phyloP scores from a whole-genome alignment of 2,113 vertebrate genomes.

The Tychaedon coryphoeus region DNA sequence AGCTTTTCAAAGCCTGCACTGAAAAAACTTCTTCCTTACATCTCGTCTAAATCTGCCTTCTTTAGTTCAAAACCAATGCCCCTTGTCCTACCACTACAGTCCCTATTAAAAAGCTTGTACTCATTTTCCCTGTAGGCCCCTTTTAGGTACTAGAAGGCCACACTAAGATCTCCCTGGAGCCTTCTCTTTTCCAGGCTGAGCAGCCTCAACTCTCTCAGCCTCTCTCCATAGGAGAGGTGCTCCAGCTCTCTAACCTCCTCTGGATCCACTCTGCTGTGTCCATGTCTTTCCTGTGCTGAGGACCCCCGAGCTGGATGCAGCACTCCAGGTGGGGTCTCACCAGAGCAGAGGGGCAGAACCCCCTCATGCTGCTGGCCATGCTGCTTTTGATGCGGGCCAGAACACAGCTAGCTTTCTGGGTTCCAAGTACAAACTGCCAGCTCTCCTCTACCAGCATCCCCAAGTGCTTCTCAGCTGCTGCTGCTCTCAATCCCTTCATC shows the following conservation, averaged over 20 bases:
- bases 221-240: neutral
- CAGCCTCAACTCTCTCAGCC: neutral
- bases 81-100: too few relatives aligned
- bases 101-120: neutral
- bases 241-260: neutral
- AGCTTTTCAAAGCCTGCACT: neutral
- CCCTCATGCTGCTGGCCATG: accelerated
- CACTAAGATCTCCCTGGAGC: neutral
- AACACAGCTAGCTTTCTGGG: neutral
- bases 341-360: neutral
- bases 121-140: neutral
- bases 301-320: neutral
- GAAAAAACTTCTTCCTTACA: neutral
- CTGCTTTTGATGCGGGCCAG: neutral
- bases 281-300: too few relatives aligned
- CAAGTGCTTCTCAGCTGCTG: neutral
- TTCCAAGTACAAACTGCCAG: neutral
- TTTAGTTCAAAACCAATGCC: neutral
- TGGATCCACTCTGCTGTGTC: neutral
- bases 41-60: neutral
- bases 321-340: neutral
- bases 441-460: neutral
- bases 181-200: neutral
- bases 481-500: neutral
- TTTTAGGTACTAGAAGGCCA: neutral